Conservation (phyloP, 2,888 invertebrate genomes). For the Eilema sororculum region DNA sequence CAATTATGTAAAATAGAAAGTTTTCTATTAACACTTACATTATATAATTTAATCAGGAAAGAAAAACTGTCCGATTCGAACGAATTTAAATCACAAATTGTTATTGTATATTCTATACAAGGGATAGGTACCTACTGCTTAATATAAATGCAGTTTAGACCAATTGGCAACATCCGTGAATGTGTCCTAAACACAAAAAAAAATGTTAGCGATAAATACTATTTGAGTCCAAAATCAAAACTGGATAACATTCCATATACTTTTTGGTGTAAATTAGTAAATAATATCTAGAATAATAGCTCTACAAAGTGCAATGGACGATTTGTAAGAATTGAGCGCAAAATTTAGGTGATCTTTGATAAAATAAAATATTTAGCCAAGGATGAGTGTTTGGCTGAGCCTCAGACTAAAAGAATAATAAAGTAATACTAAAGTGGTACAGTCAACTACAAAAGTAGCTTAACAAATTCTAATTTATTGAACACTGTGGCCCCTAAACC, state of each 20-base stretch:
- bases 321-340: not conserved
- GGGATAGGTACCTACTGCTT: no score
- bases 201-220: not conserved
- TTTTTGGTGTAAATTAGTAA: constrained; percentile 1
- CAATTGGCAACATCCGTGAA: not conserved
- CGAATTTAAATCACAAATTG: no score
- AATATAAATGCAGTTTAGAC: not conserved
- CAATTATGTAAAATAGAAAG: not conserved
- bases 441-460: no score
- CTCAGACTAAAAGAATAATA: no score
- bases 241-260: constrained; percentile 21
- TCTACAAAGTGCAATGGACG: constrained; percentile 10
- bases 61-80: not conserved
- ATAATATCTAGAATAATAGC: not conserved
- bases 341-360: not conserved
- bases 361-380: not conserved
- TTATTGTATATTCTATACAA: no score
- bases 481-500: no score
- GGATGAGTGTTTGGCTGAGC: not conserved
- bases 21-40: no score
- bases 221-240: constrained; percentile 45
- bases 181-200: not conserved
- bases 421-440: no score
- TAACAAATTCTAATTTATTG: no score
- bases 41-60: not conserved